Percentiles rank a stretch among this genome's conserved stretches.
These are phyloP conservation scores for Diarsia mendica DNA, from an alignment of 2,888 invertebrate species.

Conservation along the genomic window DNA sequence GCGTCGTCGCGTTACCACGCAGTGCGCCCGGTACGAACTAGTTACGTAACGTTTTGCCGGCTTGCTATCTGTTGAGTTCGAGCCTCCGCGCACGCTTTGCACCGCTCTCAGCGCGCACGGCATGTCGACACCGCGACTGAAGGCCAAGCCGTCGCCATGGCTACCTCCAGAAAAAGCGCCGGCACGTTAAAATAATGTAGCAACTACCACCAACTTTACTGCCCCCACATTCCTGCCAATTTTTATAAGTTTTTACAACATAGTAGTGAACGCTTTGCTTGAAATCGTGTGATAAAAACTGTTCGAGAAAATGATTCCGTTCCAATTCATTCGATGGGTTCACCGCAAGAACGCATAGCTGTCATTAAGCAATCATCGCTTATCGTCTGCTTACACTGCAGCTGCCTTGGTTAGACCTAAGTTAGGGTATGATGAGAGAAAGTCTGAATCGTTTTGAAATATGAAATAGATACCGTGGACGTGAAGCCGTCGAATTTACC, in stretches of 20 bases:
- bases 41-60: constrained; percentile 83
- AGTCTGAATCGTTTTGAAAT: constrained; percentile 62
- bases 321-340: constrained; percentile 57
- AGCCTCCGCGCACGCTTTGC: constrained; percentile 84
- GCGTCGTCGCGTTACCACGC: constrained; percentile 79
- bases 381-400: constrained; percentile 80
- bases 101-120: constrained; percentile 82
- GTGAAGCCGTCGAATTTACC: constrained; percentile 67
- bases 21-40: constrained; percentile 79
- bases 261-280: constrained; percentile 50
- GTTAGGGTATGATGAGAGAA: constrained; percentile 66
- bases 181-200: constrained; percentile 77
- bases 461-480: constrained; percentile 66
- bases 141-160: constrained; percentile 74
- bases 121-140: constrained; percentile 72
- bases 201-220: constrained; percentile 71
- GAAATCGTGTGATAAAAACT: constrained; percentile 69
- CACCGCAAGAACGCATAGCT: constrained; percentile 58
- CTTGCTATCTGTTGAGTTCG: constrained; percentile 85
- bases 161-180: constrained; percentile 73
- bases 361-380: constrained; percentile 75
- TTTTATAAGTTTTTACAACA: constrained; percentile 75
- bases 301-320: constrained; percentile 72
- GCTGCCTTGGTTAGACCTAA: constrained; percentile 79
- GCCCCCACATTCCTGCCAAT: constrained; percentile 79